A percentile compares a stretch with the other conserved stretches of the same genome.
These are phyloP conservation scores for Napeogenes inachia DNA, from an alignment of 2,888 invertebrate genomes.

Conservation along the genomic window DNA sequence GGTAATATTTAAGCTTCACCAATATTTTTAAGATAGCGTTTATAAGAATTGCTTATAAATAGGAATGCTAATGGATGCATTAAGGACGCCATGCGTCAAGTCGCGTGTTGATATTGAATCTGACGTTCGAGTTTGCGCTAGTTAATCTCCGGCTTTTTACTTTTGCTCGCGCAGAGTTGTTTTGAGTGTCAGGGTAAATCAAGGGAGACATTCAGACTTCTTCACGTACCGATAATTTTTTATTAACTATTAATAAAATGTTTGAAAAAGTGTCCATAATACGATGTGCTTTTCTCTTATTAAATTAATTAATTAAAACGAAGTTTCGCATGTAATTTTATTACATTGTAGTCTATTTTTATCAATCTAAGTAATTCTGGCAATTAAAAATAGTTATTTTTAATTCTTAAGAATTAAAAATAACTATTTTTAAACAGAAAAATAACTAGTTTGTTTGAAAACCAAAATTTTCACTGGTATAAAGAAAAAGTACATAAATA, in stretches of 20 bases:
- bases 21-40: slow-evolving; percentile 32
- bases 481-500: too few relatives aligned
- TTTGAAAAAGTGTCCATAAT: too few relatives aligned
- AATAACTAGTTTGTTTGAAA: too few relatives aligned
- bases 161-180: slow-evolving; percentile 38
- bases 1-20: slow-evolving; percentile 33
- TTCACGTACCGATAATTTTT: slow-evolving; percentile 40
- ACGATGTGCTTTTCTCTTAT: too few relatives aligned
- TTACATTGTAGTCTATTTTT: background rate
- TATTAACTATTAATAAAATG: too few relatives aligned
- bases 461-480: too few relatives aligned
- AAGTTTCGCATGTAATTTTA: background rate
- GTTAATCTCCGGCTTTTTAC: slow-evolving; percentile 58
- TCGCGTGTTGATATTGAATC: slow-evolving; percentile 66
- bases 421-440: too few relatives aligned
- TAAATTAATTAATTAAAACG: too few relatives aligned
- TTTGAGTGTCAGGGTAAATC: slow-evolving; percentile 50
- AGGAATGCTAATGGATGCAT: slow-evolving; percentile 56
- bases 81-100: slow-evolving; percentile 59
- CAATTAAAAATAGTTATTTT: too few relatives aligned
- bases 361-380: too few relatives aligned
- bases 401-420: too few relatives aligned
- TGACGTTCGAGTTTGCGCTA: slow-evolving; percentile 39
- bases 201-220: slow-evolving; percentile 42
- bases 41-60: slow-evolving; percentile 40